These are phyloP conservation scores for Drosophila subquinaria DNA, from an alignment of 2,888 invertebrate species.

Conservation along the genomic window DNA sequence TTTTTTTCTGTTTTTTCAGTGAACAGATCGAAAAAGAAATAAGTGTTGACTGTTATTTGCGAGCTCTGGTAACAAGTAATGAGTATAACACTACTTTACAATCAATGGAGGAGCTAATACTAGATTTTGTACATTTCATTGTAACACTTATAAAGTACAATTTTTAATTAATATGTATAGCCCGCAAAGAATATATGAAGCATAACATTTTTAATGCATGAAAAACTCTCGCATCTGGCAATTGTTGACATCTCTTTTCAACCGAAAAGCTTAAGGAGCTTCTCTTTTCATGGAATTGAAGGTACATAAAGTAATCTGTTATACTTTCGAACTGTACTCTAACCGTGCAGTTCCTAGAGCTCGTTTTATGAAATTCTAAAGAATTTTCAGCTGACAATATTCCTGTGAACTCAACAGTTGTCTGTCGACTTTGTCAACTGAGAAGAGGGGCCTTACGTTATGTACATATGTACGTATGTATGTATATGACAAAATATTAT, in stretches of 20 bases:
- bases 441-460: not conserved
- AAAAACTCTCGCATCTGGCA: not conserved
- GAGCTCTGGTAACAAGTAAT: not conserved
- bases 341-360: not conserved
- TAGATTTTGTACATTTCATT: no score
- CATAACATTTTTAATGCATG: not conserved
- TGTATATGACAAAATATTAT: not conserved
- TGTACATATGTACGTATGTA: not conserved
- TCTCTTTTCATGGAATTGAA: not conserved
- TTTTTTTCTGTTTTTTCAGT: no score
- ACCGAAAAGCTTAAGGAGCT: not conserved
- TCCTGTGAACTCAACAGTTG: slow-evolving; percentile 7
- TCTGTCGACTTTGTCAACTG: slow-evolving; percentile 5
- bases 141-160: no score
- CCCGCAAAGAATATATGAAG: not conserved
- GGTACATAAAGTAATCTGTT: slow-evolving; percentile 1
- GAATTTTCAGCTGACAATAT: not conserved
- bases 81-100: not conserved
- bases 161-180: not conserved
- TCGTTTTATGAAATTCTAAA: not conserved
- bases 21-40: no score
- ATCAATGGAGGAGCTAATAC: no score
- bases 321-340: not conserved
- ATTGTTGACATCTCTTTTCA: not conserved
- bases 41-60: no score